These are phyloP conservation scores for Petromus typicus DNA, from an alignment of 2,113 vertebrate genomes.

Conservation along the genomic window DNA sequence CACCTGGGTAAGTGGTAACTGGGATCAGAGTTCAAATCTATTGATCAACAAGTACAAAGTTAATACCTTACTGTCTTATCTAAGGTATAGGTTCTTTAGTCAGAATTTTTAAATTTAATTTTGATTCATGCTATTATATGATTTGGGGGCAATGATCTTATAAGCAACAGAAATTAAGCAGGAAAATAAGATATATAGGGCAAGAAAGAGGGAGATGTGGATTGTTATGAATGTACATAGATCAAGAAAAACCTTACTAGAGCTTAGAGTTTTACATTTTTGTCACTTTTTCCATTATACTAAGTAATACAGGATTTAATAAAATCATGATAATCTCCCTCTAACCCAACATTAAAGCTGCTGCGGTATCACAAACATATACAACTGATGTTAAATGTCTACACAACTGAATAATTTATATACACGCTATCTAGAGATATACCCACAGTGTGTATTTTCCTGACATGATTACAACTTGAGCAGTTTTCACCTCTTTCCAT, in stretches of 20 bases:
- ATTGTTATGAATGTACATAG: not conserved
- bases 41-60: conserved; percentile 10
- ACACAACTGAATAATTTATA: not conserved
- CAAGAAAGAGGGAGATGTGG: not conserved
- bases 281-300: conserved; percentile 4
- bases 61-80: not conserved
- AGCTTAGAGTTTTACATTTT: not conserved
- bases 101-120: not conserved
- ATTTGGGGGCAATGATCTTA: not conserved
- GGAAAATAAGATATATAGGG: not conserved
- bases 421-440: not conserved
- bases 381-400: not conserved
- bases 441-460: not conserved
- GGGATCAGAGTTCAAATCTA: not conserved
- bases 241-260: not conserved
- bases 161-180: not conserved
- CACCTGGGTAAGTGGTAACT: not conserved
- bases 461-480: not conserved
- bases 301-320: conserved; percentile 1
- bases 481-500: not conserved
- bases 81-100: not conserved
- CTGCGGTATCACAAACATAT: not conserved
- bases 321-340: not conserved
- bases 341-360: not conserved
- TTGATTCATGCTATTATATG: not conserved